Base-by-base conservation (phyloP, 1,140 invertebrate genomes). In the Drosophila nannoptera region DNA sequence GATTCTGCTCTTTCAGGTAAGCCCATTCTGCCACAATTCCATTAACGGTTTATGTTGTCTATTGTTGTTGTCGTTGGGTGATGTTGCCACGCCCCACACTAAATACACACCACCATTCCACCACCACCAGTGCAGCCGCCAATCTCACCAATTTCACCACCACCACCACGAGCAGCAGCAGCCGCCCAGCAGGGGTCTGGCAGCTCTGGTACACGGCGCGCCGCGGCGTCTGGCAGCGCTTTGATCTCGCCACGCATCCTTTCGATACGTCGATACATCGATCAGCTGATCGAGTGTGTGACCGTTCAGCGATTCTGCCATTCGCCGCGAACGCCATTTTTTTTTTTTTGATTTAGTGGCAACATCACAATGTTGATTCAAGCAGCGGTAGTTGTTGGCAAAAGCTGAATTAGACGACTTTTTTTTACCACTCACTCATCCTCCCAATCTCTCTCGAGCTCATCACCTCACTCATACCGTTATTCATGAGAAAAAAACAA, bases 1-100 rank as follows among this genome's bases (percentile, higher is more conserved):
- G 94, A 99, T 99, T 89, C 91, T 99, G 82, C 93, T 99, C 68
- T 99, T 99, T 92, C 96, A 98, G 94, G 95, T 96, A 90, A 90
- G 89, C 80, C 67, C 22, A 38, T 78, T 76, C 64, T 77, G 82
- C 81, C 81, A 86, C 81, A 86, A 86, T 86, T 86, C 82, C 82
- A 64, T 87, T 81, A 83, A 87, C 83, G 87, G 87, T 88, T 88
- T 77, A 84, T 87, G 87, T 88, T 88, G 87, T 88, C 87, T 88
- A 88, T 88, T 88, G 87, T 88, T 88, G 87, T 88, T 88, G 87
- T 88, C 87, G 87, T 88, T 88, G 87, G 87, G 87, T 88, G 87
- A 87, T 88, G 84, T 88, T 88, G 80, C 87, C 83, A 87, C 82
- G 48, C 54, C 43, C 56, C 22, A 56, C 53, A 52, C 35, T 42